Conservation (phyloP, 1,140 invertebrate genomes). For the Onthophagus taurus region DNA sequence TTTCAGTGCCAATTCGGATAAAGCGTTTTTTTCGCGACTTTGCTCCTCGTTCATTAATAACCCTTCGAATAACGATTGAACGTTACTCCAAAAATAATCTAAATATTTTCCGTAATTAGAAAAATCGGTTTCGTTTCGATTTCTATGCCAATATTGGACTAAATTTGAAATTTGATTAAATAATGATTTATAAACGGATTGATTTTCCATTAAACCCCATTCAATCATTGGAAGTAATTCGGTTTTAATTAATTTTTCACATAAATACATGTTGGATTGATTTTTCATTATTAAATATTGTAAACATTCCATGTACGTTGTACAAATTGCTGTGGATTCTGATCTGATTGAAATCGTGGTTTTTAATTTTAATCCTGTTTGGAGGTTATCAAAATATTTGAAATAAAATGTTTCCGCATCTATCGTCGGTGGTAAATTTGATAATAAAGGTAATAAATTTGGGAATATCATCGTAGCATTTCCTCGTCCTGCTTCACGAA, state of each 20-base stretch:
- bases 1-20: constrained; percentile 23
- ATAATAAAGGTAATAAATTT: constrained; percentile 63
- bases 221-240: constrained; percentile 43
- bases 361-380: constrained; percentile 44
- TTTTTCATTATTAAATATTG: constrained; percentile 48
- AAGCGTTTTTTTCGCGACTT: constrained; percentile 17
- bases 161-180: constrained; percentile 43
- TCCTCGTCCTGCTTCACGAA: constrained; percentile 57
- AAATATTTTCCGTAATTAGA: constrained; percentile 40
- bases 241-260: constrained; percentile 34
- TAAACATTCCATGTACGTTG: constrained; percentile 60
- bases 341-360: constrained; percentile 44
- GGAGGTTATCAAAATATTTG: constrained; percentile 59
- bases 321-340: constrained; percentile 51
- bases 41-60: constrained; percentile 25
- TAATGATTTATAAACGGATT: constrained; percentile 36
- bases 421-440: constrained; percentile 52
- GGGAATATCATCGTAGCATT: constrained; percentile 62
- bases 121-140: constrained; percentile 29
- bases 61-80: constrained; percentile 38
- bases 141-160: constrained; percentile 48
- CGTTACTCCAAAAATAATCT: constrained; percentile 43
- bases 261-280: constrained; percentile 36
- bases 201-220: constrained; percentile 37
- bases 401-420: constrained; percentile 49